Conservation (phyloP, 2,888 invertebrate genomes). For the Heliconius aoede region DNA sequence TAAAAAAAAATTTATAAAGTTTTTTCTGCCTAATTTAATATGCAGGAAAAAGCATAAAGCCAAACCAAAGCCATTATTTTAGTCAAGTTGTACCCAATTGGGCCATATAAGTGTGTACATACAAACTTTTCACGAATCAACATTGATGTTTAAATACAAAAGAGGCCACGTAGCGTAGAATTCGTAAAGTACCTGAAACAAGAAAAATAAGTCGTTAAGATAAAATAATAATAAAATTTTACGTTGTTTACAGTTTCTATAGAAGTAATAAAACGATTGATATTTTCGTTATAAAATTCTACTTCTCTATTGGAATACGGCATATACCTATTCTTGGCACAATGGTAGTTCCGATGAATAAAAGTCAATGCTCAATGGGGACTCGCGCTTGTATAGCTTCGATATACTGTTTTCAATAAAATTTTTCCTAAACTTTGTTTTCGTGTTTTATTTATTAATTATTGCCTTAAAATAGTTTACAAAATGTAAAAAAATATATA, state of each 20-base stretch:
- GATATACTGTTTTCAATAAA: neutral
- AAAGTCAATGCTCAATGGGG: conserved; percentile 9
- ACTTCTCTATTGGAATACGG: neutral
- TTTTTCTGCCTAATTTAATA: no score
- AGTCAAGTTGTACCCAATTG: neutral
- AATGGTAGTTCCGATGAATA: conserved; percentile 20
- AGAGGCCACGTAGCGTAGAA: neutral
- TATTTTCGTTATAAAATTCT: conserved; percentile 3
- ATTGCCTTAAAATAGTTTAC: neutral
- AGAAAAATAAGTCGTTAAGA: conserved; percentile 31
- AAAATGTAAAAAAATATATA: no score
- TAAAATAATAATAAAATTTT: conserved; percentile 23
- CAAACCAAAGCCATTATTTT: neutral
- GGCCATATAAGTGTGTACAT: neutral
- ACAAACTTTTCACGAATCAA: neutral
- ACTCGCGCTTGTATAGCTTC: conserved; percentile 3
- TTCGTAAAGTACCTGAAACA: conserved; percentile 33
- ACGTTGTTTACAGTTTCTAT: conserved; percentile 9
- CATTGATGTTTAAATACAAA: conserved; percentile 1
- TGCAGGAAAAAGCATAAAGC: no score
- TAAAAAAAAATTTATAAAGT: no score
- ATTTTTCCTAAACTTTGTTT: neutral
- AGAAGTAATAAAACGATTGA: conserved; percentile 6
- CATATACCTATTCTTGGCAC: conserved; percentile 8
- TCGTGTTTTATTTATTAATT: neutral